These are phyloP conservation scores for Epinephelus awoara DNA, from an alignment of 2,797 vertebrate genomes.

Conservation along the genomic window DNA sequence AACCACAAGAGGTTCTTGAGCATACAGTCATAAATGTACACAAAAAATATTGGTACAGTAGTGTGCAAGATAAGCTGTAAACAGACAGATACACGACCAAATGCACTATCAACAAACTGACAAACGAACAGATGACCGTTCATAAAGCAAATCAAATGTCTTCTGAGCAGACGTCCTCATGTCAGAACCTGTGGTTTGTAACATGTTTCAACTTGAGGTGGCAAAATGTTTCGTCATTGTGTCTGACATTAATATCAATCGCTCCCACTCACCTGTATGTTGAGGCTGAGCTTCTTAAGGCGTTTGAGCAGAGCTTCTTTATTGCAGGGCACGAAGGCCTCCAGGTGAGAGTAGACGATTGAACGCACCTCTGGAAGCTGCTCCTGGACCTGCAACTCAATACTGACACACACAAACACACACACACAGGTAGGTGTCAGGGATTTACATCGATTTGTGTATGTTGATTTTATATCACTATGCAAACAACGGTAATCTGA, in stretches of 20 bases:
- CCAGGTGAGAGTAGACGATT: conserved; percentile 93
- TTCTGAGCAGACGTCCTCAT: not conserved
- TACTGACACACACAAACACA: conserved; percentile 83
- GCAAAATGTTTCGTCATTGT: not conserved
- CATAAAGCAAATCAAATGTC: too few relatives aligned
- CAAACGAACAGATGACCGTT: too few relatives aligned
- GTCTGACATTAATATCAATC: not conserved
- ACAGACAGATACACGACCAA: too few relatives aligned
- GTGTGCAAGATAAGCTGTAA: too few relatives aligned
- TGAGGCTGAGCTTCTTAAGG: conserved; percentile 96
- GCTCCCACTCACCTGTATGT: conserved; percentile 89
- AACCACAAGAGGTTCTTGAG: too few relatives aligned
- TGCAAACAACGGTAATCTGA: not conserved
- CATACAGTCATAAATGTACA: too few relatives aligned
- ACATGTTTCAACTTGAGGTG: not conserved
- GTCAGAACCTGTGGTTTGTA: not conserved
- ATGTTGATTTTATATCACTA: not conserved
- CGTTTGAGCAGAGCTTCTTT: conserved; percentile 97
- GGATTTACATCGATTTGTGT: not conserved
- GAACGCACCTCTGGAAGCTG: conserved; percentile 88
- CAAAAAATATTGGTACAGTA: too few relatives aligned
- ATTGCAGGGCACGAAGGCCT: conserved; percentile 97
- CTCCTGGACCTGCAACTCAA: conserved; percentile 97
- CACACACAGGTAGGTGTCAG: not conserved
- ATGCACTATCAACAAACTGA: too few relatives aligned